Evolutionary conservation across 2,113 vertebrate species (phyloP).

Genomic region (Oophaga pumilio): DNA sequence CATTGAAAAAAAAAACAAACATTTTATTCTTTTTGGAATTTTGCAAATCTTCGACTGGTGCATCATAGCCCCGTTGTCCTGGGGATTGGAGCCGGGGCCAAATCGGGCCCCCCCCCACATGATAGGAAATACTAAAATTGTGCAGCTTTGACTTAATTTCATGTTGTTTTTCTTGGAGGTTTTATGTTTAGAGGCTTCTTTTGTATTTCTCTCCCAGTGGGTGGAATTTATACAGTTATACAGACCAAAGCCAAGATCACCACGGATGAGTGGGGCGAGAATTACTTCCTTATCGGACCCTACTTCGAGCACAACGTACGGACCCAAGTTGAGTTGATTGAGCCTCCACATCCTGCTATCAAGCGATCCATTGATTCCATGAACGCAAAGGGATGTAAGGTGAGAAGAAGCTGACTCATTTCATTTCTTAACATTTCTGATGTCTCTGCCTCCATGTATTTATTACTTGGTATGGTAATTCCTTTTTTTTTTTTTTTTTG

Average conservation of each 20-base stretch:
- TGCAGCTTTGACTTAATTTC: not conserved
- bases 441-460: not conserved
- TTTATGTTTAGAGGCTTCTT: not conserved
- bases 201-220: constrained; percentile 71
- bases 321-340: constrained; percentile 91
- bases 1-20: not conserved
- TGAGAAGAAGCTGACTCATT: constrained; percentile 58
- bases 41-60: not conserved
- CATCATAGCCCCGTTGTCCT: not conserved
- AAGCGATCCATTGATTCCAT: constrained; percentile 87
- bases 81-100: not conserved
- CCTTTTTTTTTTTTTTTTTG: not conserved
- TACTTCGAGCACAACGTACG: constrained; percentile 89
- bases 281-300: constrained; percentile 91
- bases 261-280: constrained; percentile 89
- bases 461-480: not conserved
- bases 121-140: no score
- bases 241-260: constrained; percentile 93
- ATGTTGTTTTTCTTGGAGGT: not conserved
- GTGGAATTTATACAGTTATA: constrained; percentile 93
- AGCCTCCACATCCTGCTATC: constrained; percentile 79
- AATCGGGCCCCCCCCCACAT: not conserved
- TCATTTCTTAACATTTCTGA: not conserved
- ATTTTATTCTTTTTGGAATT: not conserved
- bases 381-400: constrained; percentile 92